Conservation (phyloP, 2,888 invertebrate genomes). For the Pardosa pseudoannulata region DNA sequence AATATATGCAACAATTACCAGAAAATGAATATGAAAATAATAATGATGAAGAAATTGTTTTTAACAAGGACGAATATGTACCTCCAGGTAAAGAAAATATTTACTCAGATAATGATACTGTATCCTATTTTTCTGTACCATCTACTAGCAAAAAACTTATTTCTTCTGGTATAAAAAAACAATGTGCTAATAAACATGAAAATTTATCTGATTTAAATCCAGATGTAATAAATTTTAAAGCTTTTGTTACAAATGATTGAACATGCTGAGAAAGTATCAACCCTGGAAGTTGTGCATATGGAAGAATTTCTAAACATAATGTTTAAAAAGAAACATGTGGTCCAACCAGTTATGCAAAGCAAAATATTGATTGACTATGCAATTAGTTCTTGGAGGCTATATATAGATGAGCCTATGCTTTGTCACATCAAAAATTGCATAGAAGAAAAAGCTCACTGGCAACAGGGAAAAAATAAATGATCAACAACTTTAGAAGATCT, state of each 20-base stretch:
- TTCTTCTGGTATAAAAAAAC: background rate
- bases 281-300: background rate
- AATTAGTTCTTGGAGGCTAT: background rate
- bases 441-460: no score
- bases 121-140: background rate
- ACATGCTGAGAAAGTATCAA: background rate
- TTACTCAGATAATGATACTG: background rate
- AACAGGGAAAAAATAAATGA: no score
- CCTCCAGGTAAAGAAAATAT: no score
- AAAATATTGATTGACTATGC: background rate
- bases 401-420: background rate
- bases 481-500: no score
- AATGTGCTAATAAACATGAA: background rate
- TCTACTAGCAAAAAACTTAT: background rate
- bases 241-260: background rate
- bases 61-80: background rate
- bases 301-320: constrained; percentile 2
- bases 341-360: background rate
- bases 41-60: constrained; percentile 2
- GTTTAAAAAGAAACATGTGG: background rate
- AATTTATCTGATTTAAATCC: background rate
- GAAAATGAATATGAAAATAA: background rate
- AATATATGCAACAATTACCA: background rate
- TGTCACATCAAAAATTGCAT: no score
- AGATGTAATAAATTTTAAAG: background rate